Percentiles rank a stretch among this genome's conserved stretches.
These are phyloP conservation scores for Coccyzus lansbergi DNA, from an alignment of 2,797 vertebrate species.

Conservation along the genomic window DNA sequence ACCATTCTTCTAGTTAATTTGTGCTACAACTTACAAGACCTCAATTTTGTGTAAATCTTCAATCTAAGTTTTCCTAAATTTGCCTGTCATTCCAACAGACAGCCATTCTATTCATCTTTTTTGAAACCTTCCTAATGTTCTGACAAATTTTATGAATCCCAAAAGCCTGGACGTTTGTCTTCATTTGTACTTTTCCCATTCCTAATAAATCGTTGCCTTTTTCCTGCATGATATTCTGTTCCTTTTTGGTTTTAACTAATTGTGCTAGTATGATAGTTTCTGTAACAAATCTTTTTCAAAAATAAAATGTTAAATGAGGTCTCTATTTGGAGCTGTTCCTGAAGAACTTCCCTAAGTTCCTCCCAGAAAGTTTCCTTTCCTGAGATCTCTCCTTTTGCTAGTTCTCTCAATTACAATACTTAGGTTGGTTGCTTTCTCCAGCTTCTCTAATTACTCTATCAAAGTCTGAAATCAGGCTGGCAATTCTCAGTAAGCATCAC, in stretches of 20 bases:
- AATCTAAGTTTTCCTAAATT: background rate
- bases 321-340: background rate
- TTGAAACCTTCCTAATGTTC: background rate
- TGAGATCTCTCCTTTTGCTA: background rate
- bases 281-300: background rate
- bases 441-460: background rate
- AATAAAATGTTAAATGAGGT: background rate
- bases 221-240: background rate
- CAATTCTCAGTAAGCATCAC: background rate
- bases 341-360: background rate
- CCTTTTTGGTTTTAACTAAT: background rate
- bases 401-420: background rate
- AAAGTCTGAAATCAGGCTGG: background rate
- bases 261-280: background rate
- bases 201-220: background rate
- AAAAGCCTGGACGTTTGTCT: background rate
- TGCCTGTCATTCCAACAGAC: background rate
- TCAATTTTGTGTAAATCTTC: background rate
- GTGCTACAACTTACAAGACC: background rate
- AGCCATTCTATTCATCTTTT: background rate
- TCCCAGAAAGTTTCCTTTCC: background rate
- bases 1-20: background rate
- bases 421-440: background rate
- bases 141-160: background rate
- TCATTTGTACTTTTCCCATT: background rate